Conservation (phyloP, 2,113 vertebrate species). For the Trematocara stigmaticum region DNA sequence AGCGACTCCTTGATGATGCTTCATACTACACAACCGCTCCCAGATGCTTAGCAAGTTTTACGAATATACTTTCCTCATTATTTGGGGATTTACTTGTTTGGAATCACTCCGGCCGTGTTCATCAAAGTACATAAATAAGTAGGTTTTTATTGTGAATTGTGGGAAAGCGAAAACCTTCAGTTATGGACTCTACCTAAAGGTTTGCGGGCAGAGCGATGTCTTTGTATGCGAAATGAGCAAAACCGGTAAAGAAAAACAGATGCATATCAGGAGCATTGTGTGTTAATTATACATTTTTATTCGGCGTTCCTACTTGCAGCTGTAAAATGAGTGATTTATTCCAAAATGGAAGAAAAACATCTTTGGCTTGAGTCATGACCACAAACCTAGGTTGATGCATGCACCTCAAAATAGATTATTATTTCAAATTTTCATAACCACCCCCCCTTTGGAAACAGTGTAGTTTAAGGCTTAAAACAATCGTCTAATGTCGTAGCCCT, state of each 20-base stretch:
- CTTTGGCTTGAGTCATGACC: background rate
- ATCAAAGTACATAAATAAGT: conserved; percentile 43
- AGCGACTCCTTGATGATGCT: conserved; percentile 85
- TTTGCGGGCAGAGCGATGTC: conserved; percentile 26
- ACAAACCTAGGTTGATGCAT: background rate
- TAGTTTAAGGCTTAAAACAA: background rate
- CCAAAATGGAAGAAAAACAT: background rate
- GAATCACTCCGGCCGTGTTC: conserved; percentile 32
- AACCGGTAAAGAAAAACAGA: conserved; percentile 8
- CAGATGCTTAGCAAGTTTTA: conserved; percentile 80
- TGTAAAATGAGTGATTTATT: background rate
- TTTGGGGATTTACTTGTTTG: conserved; percentile 66
- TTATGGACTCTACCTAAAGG: conserved; percentile 21
- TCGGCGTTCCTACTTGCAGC: background rate
- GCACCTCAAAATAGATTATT: background rate
- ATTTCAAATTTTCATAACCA: background rate
- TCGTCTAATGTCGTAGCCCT: conserved; percentile 27
- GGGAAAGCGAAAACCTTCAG: conserved; percentile 58
- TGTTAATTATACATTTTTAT: background rate
- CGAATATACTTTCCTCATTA: conserved; percentile 69
- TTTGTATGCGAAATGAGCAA: conserved; percentile 6
- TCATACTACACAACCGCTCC: conserved; percentile 80
- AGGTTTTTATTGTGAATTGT: conserved; percentile 55
- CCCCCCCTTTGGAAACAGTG: background rate
- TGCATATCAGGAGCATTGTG: background rate